A percentile compares a stretch with the other conserved stretches of the same genome.
phyloP scores from a whole-genome alignment of 2,888 invertebrate species.

The Micropterix aruncella region DNA sequence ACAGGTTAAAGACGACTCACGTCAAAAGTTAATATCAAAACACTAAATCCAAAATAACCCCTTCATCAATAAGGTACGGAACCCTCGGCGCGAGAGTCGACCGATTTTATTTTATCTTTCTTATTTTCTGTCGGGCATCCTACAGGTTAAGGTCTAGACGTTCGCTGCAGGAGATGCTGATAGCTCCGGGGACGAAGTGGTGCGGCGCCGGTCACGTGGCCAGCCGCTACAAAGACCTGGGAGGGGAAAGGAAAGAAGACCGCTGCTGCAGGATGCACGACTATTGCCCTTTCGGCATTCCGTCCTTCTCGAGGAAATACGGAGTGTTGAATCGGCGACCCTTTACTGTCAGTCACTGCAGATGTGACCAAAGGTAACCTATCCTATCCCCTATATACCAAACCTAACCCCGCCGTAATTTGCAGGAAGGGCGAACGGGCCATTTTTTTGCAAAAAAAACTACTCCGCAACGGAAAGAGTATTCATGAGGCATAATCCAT shows the following conservation, averaged over 20 bases:
- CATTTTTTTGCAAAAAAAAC: no score
- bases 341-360: constrained; percentile 61
- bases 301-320: constrained; percentile 43
- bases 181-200: constrained; percentile 59
- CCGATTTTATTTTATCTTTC: not conserved
- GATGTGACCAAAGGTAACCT: constrained; percentile 70
- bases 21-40: no score
- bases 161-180: constrained; percentile 37
- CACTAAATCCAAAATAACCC: no score
- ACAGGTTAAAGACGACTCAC: no score
- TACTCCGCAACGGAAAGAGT: no score
- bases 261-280: constrained; percentile 64
- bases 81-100: no score
- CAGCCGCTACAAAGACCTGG: constrained; percentile 46
- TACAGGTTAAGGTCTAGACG: constrained; percentile 27
- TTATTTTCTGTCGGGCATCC: not conserved
- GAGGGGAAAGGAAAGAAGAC: constrained; percentile 37
- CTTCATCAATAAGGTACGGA: no score
- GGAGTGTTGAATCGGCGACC: constrained; percentile 54
- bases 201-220: constrained; percentile 52
- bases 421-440: no score
- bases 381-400: no score
- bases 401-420: no score
- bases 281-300: constrained; percentile 49
- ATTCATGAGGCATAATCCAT: no score